Percentiles rank a stretch among this genome's conserved stretches.
Evolutionary conservation across 2,888 invertebrate genomes (phyloP).

Genomic region (Rhimphoctona megacephalus): DNA sequence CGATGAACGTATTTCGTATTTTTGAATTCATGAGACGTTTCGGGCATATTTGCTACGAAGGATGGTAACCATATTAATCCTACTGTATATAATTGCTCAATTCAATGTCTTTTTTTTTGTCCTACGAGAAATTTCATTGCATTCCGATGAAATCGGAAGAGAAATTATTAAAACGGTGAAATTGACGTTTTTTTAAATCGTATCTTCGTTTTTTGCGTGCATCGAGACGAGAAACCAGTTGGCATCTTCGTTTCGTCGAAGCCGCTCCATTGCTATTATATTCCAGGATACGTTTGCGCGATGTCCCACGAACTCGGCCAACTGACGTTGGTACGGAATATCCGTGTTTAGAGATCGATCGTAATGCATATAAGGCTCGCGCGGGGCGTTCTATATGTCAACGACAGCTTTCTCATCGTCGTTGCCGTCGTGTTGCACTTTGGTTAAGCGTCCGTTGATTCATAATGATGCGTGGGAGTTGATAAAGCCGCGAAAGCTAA

Average conservation of each 20-base stretch:
- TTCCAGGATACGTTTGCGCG: not conserved
- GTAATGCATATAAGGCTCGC: slow-evolving; percentile 23
- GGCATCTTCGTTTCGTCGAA: not conserved
- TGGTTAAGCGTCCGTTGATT: slow-evolving; percentile 60
- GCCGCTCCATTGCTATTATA: not conserved
- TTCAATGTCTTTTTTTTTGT: not conserved
- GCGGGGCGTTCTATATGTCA: slow-evolving; percentile 34
- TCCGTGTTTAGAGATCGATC: slow-evolving; percentile 38
- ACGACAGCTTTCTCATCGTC: slow-evolving; percentile 46
- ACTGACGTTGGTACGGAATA: slow-evolving; percentile 2
- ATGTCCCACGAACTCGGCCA: slow-evolving; percentile 22
- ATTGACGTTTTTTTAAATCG: not conserved
- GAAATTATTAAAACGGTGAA: not conserved
- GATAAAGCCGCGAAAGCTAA: slow-evolving; percentile 64
- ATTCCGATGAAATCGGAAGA: not conserved
- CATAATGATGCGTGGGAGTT: slow-evolving; percentile 73
- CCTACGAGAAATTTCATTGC: not conserved
- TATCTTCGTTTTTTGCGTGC: not conserved
- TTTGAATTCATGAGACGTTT: too few species aligned
- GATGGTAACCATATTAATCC: too few species aligned
- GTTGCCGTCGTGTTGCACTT: slow-evolving; percentile 45
- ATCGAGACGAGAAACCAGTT: not conserved
- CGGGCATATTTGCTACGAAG: too few species aligned
- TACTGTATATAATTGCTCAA: too few species aligned
- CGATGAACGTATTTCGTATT: too few species aligned